These are phyloP conservation scores for Zaprionus lineosus DNA, from an alignment of 2,888 invertebrate species.

Conservation along the genomic window DNA sequence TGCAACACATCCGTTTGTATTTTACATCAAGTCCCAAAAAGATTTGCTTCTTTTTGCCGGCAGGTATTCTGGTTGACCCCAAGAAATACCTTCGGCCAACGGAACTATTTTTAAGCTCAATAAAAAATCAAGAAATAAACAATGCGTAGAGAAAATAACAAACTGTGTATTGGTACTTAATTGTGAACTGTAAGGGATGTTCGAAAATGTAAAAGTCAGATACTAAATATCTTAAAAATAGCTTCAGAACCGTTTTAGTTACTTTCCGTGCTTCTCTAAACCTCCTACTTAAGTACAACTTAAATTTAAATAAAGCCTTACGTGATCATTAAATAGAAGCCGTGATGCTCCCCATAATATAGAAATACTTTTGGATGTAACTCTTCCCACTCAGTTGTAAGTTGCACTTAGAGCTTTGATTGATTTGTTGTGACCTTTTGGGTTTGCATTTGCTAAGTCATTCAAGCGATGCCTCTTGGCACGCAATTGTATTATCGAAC, in stretches of 20 bases:
- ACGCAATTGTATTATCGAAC: slow-evolving; percentile 42
- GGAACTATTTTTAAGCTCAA: slow-evolving; percentile 11
- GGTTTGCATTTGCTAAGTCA: slow-evolving; percentile 45
- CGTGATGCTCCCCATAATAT: too few relatives aligned
- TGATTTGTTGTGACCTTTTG: slow-evolving; percentile 42
- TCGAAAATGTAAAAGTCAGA: too few relatives aligned
- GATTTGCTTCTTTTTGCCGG: slow-evolving; percentile 57
- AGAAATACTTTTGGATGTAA: too few relatives aligned
- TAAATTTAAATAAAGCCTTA: not conserved
- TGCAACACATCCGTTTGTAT: slow-evolving; percentile 61
- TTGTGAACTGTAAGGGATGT: too few relatives aligned
- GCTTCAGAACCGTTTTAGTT: too few relatives aligned
- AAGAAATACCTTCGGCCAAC: not conserved
- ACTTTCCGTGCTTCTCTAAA: too few relatives aligned
- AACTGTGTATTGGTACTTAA: not conserved
- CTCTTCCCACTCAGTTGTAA: too few relatives aligned
- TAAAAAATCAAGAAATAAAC: not conserved
- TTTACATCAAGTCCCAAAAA: slow-evolving; percentile 37
- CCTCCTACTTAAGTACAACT: slow-evolving; percentile 7
- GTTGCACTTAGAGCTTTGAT: slow-evolving; percentile 23
- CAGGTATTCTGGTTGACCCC: slow-evolving; percentile 35
- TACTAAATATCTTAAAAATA: too few relatives aligned
- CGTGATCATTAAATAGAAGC: too few relatives aligned
- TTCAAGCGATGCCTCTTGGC: slow-evolving; percentile 42
- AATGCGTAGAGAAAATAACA: slow-evolving; percentile 7